Evolutionary conservation across 2,888 invertebrate species (phyloP).

Genomic region (Scotopteryx bipunctaria): DNA sequence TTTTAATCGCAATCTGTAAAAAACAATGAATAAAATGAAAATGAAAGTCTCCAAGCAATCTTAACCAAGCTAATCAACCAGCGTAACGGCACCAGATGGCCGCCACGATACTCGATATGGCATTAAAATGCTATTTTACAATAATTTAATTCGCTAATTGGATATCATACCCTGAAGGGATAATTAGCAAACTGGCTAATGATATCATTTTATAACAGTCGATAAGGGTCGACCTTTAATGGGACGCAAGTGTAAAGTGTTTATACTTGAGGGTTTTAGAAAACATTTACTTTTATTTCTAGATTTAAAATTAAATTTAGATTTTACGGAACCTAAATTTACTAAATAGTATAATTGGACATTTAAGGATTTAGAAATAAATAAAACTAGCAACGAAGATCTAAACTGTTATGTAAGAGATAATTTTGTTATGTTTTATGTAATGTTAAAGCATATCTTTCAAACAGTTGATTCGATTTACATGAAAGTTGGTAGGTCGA

Average conservation of each 20-base stretch:
- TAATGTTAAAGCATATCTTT: no score
- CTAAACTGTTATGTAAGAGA: no score
- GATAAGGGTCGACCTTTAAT: slow-evolving; percentile 34
- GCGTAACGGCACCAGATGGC: slow-evolving; percentile 64
- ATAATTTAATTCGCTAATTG: slow-evolving; percentile 77
- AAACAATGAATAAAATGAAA: slow-evolving; percentile 38
- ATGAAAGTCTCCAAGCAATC: slow-evolving; percentile 41
- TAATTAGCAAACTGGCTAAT: slow-evolving; percentile 75
- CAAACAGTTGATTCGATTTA: no score
- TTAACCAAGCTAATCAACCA: slow-evolving; percentile 62
- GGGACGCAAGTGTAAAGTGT: slow-evolving; percentile 12
- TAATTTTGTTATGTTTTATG: no score
- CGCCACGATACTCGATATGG: slow-evolving; percentile 44
- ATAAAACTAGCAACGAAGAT: no score
- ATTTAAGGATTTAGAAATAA: no score
- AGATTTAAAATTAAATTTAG: no score
- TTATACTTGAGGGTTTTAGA: not conserved
- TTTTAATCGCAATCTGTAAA: slow-evolving; percentile 32
- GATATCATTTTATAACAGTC: slow-evolving; percentile 39
- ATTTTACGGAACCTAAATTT: no score
- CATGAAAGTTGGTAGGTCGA: no score
- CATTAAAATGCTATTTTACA: slow-evolving; percentile 67
- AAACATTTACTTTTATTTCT: not conserved
- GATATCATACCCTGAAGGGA: slow-evolving; percentile 46
- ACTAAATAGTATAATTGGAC: no score